Conservation (phyloP, 1,140 invertebrate species). For the Scaptomyza graminum region DNA sequence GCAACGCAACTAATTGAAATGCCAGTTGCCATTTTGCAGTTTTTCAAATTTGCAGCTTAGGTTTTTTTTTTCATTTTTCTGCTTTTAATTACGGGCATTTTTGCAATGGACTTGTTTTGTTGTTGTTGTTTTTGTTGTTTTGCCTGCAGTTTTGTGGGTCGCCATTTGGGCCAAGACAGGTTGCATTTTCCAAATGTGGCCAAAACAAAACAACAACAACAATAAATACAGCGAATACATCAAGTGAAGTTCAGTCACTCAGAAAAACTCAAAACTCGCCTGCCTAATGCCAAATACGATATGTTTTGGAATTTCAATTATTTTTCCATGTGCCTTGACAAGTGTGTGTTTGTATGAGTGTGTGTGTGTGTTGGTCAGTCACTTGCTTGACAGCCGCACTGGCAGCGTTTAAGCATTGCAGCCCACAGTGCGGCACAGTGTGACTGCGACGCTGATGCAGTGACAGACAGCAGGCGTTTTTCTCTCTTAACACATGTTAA, state of each 20-base stretch:
- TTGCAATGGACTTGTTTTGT: slow-evolving; percentile 65
- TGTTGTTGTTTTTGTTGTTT: slow-evolving; percentile 45
- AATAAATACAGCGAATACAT: slow-evolving; percentile 11
- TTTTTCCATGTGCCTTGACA: slow-evolving; percentile 35
- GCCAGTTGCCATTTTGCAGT: slow-evolving; percentile 54
- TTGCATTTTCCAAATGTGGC: slow-evolving; percentile 52
- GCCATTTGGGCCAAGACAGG: slow-evolving; percentile 70
- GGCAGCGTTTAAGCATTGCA: slow-evolving; percentile 20
- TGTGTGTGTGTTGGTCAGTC: slow-evolving; percentile 31
- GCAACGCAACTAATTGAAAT: slow-evolving; percentile 73
- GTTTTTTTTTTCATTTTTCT: slow-evolving; percentile 23
- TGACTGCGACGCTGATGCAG: slow-evolving; percentile 21
- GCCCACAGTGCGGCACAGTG: slow-evolving; percentile 62
- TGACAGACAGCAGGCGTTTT: slow-evolving; percentile 48
- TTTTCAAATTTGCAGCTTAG: slow-evolving; percentile 22
- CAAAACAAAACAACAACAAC: slow-evolving; percentile 28
- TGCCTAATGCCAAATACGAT: slow-evolving; percentile 75
- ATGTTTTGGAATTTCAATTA: slow-evolving; percentile 77
- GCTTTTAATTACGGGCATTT: slow-evolving; percentile 63
- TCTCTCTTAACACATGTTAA: slow-evolving; percentile 52
- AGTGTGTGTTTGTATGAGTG: slow-evolving; percentile 10
- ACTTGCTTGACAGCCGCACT: slow-evolving; percentile 31
- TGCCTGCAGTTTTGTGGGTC: slow-evolving; percentile 53
- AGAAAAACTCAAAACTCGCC: slow-evolving; percentile 3
- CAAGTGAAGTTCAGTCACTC: slow-evolving; percentile 34